These are phyloP conservation scores for Alentia gelatinosa DNA, from an alignment of 2,888 invertebrate species.

Conservation along the genomic window DNA sequence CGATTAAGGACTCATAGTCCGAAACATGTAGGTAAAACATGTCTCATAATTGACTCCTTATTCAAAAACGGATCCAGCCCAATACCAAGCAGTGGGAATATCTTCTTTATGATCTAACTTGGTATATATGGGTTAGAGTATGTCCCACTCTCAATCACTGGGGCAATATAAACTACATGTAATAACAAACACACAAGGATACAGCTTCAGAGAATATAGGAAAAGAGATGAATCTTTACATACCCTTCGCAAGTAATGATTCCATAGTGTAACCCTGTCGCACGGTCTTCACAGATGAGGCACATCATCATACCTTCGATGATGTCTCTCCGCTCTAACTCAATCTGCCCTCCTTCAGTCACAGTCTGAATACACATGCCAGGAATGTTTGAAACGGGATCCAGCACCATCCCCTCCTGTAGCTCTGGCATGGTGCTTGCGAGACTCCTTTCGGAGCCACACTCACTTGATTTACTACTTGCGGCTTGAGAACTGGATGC, in stretches of 20 bases:
- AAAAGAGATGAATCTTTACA: neutral
- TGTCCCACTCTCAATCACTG: too few species aligned
- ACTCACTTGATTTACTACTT: neutral
- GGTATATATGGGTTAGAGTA: too few species aligned
- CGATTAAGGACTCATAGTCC: too few species aligned
- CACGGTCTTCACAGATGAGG: slow-evolving; percentile 56
- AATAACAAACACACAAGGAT: too few species aligned
- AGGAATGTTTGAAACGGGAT: neutral
- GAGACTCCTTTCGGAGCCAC: too few species aligned
- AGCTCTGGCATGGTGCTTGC: neutral
- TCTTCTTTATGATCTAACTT: too few species aligned
- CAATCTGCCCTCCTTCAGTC: neutral
- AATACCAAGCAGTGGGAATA: too few species aligned
- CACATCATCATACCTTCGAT: slow-evolving; percentile 35
- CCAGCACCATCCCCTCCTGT: neutral
- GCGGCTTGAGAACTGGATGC: neutral
- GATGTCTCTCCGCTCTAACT: neutral
- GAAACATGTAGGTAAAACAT: too few species aligned
- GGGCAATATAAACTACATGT: too few species aligned
- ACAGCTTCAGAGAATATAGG: too few species aligned
- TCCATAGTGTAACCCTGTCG: slow-evolving; percentile 60
- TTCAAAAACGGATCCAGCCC: too few species aligned
- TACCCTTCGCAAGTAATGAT: slow-evolving; percentile 60
- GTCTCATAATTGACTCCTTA: too few species aligned
- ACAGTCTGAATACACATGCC: neutral